A percentile compares a stretch with the other conserved stretches of the same genome.
Conservation (phyloP, 2,888 invertebrate genomes). For the Melieria omissa region DNA sequence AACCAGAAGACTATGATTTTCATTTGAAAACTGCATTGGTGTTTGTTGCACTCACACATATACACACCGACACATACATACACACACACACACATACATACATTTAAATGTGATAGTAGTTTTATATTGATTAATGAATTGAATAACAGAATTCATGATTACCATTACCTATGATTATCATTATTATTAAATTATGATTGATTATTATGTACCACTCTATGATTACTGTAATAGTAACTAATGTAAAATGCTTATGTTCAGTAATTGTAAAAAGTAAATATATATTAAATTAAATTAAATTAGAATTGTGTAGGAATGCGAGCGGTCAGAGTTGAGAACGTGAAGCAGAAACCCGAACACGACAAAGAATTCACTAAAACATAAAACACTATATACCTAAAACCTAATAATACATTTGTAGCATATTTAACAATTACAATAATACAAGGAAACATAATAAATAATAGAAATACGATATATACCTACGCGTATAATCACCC, state of each 20-base stretch:
- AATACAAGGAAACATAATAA: conserved; percentile 27
- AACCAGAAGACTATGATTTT: no score
- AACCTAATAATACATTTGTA: conserved; percentile 39
- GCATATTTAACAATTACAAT: conserved; percentile 40
- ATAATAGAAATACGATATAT: conserved; percentile 31
- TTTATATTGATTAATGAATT: conserved; percentile 25
- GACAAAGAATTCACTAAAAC: conserved; percentile 8
- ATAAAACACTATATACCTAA: conserved; percentile 25
- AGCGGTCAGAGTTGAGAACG: background rate
- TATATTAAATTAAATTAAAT: no score
- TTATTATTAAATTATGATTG: background rate
- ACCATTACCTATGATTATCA: background rate
- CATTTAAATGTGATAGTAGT: conserved; percentile 43
- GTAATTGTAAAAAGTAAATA: no score
- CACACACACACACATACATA: conserved; percentile 25
- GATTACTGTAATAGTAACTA: no score
- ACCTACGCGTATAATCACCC: conserved; percentile 3
- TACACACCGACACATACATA: background rate
- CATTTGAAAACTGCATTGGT: background rate
- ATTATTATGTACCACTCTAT: no score
- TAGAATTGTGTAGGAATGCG: no score
- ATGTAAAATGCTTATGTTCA: no score
- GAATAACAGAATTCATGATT: background rate
- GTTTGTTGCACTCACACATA: background rate
- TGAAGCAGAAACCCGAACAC: conserved; percentile 9